Conservation (phyloP, 2,888 invertebrate species). For the Apotomis capreana region DNA sequence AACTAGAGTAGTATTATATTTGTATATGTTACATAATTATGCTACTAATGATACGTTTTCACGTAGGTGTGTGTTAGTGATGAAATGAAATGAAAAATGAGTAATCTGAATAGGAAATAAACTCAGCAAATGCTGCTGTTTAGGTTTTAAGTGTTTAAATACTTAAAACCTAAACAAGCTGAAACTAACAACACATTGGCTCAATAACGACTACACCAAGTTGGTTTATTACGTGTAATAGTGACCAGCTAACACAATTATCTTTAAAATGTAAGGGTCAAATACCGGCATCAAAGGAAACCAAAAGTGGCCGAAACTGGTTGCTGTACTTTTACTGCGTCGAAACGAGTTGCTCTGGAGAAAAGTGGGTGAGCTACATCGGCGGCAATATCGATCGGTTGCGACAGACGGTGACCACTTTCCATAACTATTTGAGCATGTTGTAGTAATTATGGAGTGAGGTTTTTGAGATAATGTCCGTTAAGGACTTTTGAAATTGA, state of each 20-base stretch:
- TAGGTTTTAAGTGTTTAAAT: too few relatives aligned
- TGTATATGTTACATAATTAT: neutral
- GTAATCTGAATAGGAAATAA: too few relatives aligned
- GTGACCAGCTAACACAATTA: neutral
- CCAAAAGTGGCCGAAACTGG: constrained; percentile 40
- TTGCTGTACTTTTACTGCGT: constrained; percentile 53
- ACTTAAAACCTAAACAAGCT: too few relatives aligned
- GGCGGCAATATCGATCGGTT: constrained; percentile 58
- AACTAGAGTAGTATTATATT: neutral
- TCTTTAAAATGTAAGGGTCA: constrained; percentile 21
- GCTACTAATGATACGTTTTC: neutral
- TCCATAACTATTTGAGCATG: constrained; percentile 60
- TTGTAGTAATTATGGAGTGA: constrained; percentile 29
- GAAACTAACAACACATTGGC: too few relatives aligned
- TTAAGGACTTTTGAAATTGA: neutral
- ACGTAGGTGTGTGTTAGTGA: too few relatives aligned
- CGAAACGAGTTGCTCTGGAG: constrained; percentile 61
- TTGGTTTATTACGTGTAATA: neutral
- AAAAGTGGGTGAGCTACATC: constrained; percentile 74
- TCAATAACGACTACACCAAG: neutral
- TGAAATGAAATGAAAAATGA: too few relatives aligned
- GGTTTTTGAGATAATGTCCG: neutral
- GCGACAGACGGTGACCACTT: constrained; percentile 64
- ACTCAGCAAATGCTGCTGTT: too few relatives aligned
- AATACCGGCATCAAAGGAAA: constrained; percentile 39